Evolutionary conservation across 2,797 vertebrate genomes (phyloP), one percentile per base, ranked within the genome.

Genomic region (Parotocinclus haroldoi): DNA sequence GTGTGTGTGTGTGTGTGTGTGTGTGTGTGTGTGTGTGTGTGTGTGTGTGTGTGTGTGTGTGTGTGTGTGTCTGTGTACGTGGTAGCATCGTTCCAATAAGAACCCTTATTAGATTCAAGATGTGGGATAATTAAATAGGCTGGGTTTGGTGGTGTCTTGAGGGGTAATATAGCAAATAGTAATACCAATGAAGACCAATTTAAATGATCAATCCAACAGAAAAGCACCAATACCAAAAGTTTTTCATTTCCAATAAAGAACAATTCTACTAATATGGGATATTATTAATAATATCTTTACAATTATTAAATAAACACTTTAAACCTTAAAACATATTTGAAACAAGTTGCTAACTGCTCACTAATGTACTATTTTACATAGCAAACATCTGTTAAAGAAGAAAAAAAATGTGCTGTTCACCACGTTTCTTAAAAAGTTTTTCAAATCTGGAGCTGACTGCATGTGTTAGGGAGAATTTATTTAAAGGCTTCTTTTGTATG

Each of bases 41-140:
- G 48, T 19, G 59, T 46, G 16, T 62, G 68, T 67, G 52, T 73
- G 1, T 66, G 58, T 59, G 48, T 78, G 61, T 46, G 60, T 58
- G 66, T 39, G 27, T 64, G 69, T 58, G 51, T 57, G 63, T 55
- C 10, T 48, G n/a, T n/a, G n/a, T n/a, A n/a, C n/a, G n/a, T n/a
- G n/a, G n/a, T 11, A 13, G 51, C 51, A 70, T 57, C 18, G 16
- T 62, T 74, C 65, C 71, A 76, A 59, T 69, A 56, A 77, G 64
- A 66, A 74, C 48, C 49, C 62, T 76, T 74, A 81, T 80, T 82
- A 77, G 78, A 81, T 79, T 82, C 69, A 69, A 64, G 59, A 69
- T 57, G 66, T 73, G 59, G 63, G 74, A 74, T 80, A 79, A 81
- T 82, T 75, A 75, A 76, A 81, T 78, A 72, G 76, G 63, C 71